A percentile compares a stretch with the other conserved stretches of the same genome.
Conservation (phyloP, 1,140 invertebrate species). For the Aphis craccivora region DNA sequence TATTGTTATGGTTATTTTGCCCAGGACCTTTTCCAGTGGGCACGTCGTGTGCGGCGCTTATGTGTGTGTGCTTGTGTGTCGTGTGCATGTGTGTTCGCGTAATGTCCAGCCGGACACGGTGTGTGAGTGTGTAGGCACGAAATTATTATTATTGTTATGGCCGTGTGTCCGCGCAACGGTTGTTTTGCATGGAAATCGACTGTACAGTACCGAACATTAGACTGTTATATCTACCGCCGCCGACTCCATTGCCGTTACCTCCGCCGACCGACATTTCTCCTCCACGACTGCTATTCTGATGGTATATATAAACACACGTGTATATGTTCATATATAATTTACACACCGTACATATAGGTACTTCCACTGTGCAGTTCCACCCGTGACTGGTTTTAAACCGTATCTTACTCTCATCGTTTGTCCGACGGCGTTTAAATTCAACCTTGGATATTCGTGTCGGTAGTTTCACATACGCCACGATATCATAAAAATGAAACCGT, state of each 20-base stretch:
- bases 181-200: constrained; percentile 47
- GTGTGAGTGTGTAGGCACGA: not conserved
- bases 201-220: constrained; percentile 9
- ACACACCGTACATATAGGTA: not conserved
- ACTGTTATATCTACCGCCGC: not conserved
- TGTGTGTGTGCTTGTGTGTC: not conserved
- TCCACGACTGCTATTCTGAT: not conserved
- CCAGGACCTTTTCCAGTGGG: constrained; percentile 20
- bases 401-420: not conserved
- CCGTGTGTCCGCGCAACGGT: not conserved
- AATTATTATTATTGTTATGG: constrained; percentile 29
- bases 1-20: constrained; percentile 56
- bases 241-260: not conserved
- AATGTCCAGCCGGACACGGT: constrained; percentile 22
- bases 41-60: not conserved
- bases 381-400: not conserved
- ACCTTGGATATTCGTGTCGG: not conserved
- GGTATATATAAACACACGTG: not conserved
- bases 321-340: not conserved
- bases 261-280: not conserved
- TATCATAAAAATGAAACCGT: not conserved
- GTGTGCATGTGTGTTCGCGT: not conserved
- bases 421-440: not conserved
- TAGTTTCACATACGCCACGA: not conserved
- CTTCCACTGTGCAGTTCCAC: not conserved